Conservation (phyloP, 92 coral and sea anemone species). For the Plumapathes pennacea region DNA sequence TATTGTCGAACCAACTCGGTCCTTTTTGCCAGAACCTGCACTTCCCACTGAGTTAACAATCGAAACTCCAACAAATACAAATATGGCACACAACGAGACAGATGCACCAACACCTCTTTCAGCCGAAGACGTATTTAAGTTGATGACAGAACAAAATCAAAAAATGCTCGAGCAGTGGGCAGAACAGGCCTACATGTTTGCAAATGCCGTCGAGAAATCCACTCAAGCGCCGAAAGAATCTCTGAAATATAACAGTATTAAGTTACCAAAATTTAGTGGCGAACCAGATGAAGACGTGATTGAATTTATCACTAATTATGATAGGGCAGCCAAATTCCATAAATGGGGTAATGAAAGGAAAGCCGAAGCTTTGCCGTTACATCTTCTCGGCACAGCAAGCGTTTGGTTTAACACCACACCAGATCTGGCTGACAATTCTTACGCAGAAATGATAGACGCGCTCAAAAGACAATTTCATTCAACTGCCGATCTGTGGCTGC, state of each 20-base stretch:
- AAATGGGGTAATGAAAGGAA: slow-evolving; percentile 1
- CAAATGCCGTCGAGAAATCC: too few species aligned
- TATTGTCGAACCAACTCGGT: too few species aligned
- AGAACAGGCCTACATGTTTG: too few species aligned
- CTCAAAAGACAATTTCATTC: slow-evolving; percentile 6
- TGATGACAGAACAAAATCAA: too few species aligned
- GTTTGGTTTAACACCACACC: slow-evolving; percentile 3
- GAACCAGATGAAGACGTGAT: slow-evolving; percentile 2
- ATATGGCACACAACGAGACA: too few species aligned
- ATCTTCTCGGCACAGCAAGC: neutral
- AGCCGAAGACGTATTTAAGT: too few species aligned
- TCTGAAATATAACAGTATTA: slow-evolving; percentile 2
- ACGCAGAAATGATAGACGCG: neutral
- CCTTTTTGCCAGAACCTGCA: too few species aligned
- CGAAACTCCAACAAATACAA: too few species aligned
- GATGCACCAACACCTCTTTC: too few species aligned
- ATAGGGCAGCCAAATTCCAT: slow-evolving; percentile 4
- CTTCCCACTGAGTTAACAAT: too few species aligned
- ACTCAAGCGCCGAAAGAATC: too few species aligned
- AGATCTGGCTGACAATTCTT: neutral
- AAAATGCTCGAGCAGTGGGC: too few species aligned
- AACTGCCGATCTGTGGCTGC: neutral
- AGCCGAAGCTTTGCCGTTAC: slow-evolving; percentile 1
- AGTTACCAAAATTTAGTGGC: slow-evolving; percentile 9
- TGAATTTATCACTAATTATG: slow-evolving; percentile 2